phyloP scores from a whole-genome alignment of 2,113 vertebrate genomes.

The Semnornis frantzii region DNA sequence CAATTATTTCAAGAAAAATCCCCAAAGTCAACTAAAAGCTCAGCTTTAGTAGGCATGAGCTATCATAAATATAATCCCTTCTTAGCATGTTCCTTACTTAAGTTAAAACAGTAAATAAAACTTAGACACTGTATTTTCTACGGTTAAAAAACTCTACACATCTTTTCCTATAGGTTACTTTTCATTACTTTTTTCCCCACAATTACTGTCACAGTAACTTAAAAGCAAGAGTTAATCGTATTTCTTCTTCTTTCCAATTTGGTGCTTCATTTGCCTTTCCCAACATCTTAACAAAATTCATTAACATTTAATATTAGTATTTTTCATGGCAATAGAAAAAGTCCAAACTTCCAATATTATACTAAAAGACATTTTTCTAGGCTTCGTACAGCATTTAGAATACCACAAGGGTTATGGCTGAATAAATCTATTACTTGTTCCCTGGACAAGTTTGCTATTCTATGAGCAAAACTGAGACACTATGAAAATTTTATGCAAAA shows the following conservation, averaged over 20 bases:
- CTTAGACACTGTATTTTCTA: neutral
- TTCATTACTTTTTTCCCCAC: neutral
- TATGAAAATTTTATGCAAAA: fast-evolving
- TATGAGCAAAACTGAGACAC: neutral
- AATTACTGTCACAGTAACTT: neutral
- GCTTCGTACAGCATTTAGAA: neutral
- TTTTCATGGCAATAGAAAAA: neutral
- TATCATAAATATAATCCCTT: neutral
- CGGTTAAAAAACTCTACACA: neutral
- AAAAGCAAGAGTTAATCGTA: neutral
- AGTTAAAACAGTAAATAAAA: neutral
- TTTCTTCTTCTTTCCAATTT: neutral
- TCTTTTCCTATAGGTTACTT: neutral
- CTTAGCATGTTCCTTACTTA: neutral
- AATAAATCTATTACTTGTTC: neutral
- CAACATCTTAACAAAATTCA: neutral
- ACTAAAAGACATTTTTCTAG: neutral
- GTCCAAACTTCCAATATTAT: neutral
- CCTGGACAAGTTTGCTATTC: neutral
- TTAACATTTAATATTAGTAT: neutral
- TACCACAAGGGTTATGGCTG: neutral
- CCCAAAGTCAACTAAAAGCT: neutral
- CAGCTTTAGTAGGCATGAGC: neutral
- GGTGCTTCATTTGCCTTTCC: neutral
- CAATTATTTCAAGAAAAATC: neutral